phyloP scores from a whole-genome alignment of 2,888 invertebrate genomes.

The Coremacera marginata region DNA sequence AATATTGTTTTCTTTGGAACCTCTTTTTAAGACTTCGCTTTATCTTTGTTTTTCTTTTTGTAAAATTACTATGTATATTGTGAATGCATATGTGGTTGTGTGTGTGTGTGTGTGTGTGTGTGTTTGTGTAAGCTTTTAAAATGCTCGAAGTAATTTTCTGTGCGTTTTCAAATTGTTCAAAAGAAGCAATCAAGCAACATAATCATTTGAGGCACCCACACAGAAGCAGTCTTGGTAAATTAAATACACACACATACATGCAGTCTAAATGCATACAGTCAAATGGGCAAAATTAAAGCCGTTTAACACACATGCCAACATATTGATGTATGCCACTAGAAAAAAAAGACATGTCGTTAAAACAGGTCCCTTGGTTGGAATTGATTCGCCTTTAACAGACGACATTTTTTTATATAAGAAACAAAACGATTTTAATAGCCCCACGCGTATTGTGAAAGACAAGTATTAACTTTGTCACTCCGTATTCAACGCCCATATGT shows the following conservation, averaged over 20 bases:
- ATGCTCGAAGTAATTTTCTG: conserved; percentile 34
- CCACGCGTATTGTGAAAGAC: too few relatives aligned
- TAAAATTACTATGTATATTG: background rate
- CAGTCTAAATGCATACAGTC: background rate
- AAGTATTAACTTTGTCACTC: too few relatives aligned
- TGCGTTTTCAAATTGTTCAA: conserved; percentile 41
- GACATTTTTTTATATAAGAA: too few relatives aligned
- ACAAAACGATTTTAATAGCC: too few relatives aligned
- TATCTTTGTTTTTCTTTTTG: background rate
- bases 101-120: background rate
- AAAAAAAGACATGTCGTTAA: too few relatives aligned
- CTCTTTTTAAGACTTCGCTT: background rate
- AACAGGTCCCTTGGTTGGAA: too few relatives aligned
- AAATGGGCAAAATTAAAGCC: background rate
- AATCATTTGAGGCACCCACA: conserved; percentile 41
- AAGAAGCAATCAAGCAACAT: conserved; percentile 51
- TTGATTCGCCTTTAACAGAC: too few relatives aligned
- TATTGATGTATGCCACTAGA: too few relatives aligned
- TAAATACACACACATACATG: background rate
- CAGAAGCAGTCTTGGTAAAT: background rate
- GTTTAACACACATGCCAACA: too few relatives aligned
- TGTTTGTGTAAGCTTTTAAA: background rate
- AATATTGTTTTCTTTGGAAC: background rate
- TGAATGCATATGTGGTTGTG: background rate
- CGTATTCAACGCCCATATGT: too few relatives aligned